These are phyloP conservation scores for Drosophila kepulauana DNA, from an alignment of 1,140 invertebrate species.

Conservation along the genomic window DNA sequence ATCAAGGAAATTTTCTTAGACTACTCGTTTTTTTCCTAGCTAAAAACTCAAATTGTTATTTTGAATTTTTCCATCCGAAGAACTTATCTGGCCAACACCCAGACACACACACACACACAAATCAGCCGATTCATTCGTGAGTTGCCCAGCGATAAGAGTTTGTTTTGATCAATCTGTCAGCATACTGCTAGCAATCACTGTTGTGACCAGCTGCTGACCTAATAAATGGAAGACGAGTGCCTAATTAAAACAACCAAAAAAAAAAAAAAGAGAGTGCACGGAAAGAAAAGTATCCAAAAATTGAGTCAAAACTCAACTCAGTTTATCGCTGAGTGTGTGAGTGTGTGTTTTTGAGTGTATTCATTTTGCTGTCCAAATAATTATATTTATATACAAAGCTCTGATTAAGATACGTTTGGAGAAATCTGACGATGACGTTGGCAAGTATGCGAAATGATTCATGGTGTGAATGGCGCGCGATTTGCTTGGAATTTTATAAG, in stretches of 20 bases:
- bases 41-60: too few species aligned
- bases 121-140: not conserved
- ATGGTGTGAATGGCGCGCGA: conserved; percentile 46
- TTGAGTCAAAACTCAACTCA: too few species aligned
- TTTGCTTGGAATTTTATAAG: conserved; percentile 66
- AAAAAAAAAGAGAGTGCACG: not conserved
- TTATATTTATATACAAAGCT: not conserved
- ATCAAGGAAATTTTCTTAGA: too few species aligned
- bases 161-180: not conserved
- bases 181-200: not conserved
- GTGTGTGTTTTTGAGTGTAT: conserved; percentile 6
- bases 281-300: too few species aligned
- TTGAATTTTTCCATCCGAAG: too few species aligned
- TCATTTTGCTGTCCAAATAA: conserved; percentile 1
- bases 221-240: too few species aligned
- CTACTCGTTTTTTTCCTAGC: too few species aligned
- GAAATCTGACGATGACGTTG: conserved; percentile 44
- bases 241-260: not conserved
- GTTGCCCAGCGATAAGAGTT: not conserved
- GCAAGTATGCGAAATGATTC: conserved; percentile 43
- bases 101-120: too few species aligned
- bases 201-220: not conserved
- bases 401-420: conserved; percentile 48
- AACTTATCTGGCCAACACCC: too few species aligned
- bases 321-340: not conserved